These are phyloP conservation scores for Hartigia nigra DNA, from an alignment of 2,888 invertebrate genomes.

Conservation along the genomic window DNA sequence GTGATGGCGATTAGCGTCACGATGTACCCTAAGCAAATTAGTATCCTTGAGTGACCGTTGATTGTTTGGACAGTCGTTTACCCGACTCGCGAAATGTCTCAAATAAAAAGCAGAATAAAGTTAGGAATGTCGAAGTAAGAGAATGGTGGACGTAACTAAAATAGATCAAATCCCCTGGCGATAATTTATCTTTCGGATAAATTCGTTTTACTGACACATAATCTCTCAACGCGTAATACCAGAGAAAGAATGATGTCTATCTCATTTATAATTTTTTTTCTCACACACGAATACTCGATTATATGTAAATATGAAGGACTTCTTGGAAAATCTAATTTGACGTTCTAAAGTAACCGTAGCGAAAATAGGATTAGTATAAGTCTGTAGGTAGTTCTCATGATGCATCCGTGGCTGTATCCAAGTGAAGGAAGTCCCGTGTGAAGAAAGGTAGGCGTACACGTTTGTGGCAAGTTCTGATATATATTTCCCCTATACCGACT, in stretches of 20 bases:
- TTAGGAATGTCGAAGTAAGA: neutral
- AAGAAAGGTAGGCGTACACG: conserved; percentile 9
- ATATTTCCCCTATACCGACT: neutral
- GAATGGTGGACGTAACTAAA: neutral
- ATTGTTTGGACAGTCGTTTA: conserved; percentile 32
- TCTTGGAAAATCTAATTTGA: conserved; percentile 46
- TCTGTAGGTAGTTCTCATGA: neutral
- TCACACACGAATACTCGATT: neutral
- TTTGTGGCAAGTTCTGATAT: neutral
- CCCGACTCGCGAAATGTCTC: conserved; percentile 5
- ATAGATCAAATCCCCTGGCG: neutral
- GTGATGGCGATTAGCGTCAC: conserved; percentile 8
- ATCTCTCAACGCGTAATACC: neutral
- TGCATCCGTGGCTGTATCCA: neutral
- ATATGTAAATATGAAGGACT: conserved; percentile 4
- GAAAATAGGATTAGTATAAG: neutral
- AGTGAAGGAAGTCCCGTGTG: neutral
- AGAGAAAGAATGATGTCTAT: neutral
- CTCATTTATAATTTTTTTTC: neutral
- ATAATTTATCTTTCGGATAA: neutral
- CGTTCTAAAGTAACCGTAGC: conserved; percentile 15
- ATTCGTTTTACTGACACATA: neutral
- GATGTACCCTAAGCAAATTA: conserved; percentile 23
- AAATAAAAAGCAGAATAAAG: neutral
- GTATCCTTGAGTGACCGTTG: conserved; percentile 24